phyloP scores from a whole-genome alignment of 1,140 invertebrate genomes.

The Ceratina japonica region DNA sequence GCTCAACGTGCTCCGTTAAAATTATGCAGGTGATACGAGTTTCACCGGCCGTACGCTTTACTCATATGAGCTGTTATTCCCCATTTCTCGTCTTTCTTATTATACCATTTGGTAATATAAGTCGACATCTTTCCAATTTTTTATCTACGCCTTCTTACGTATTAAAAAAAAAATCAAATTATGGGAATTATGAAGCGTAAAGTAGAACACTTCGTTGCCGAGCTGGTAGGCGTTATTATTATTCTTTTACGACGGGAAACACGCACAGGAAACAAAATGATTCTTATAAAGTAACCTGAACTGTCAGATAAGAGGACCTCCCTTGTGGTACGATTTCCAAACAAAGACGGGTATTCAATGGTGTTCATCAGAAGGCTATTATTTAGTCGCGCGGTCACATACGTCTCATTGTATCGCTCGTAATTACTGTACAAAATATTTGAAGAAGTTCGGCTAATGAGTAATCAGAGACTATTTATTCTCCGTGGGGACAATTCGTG shows the following conservation, averaged over 20 bases:
- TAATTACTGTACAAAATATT: conserved; percentile 49
- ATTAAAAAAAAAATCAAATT: no score
- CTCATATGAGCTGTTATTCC: background rate
- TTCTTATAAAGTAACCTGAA: no score
- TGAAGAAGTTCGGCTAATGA: conserved; percentile 32
- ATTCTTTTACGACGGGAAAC: no score
- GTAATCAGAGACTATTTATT: conserved; percentile 52
- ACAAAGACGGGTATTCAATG: conserved; percentile 65
- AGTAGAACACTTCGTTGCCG: no score
- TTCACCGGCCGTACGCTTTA: background rate
- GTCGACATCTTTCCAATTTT: no score
- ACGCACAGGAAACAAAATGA: no score
- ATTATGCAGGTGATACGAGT: background rate
- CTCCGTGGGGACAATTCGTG: conserved; percentile 37
- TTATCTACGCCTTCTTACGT: no score
- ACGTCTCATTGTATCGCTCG: conserved; percentile 34
- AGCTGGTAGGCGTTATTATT: no score
- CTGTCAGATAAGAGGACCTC: no score
- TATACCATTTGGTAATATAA: no score
- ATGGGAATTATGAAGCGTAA: no score
- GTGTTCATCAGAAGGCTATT: conserved; percentile 29
- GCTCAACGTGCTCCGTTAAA: background rate
- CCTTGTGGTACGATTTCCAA: background rate
- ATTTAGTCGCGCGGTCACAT: conserved; percentile 13
- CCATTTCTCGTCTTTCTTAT: background rate